Base-by-base conservation (phyloP, 2,888 invertebrate genomes). In the Eupithecia inturbata region DNA sequence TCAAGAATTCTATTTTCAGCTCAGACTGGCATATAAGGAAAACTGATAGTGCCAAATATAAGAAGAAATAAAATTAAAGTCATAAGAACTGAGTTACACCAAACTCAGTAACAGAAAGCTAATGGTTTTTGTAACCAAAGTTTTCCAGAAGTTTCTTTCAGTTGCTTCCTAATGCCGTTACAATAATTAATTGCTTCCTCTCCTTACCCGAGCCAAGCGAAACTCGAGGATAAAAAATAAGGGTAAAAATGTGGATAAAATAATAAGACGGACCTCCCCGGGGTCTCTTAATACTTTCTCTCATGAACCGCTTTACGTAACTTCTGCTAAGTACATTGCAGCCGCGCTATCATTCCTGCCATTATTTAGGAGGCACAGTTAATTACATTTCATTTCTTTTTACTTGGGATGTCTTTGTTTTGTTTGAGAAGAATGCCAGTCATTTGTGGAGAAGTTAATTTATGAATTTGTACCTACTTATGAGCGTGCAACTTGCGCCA, bases 281-380 rank as follows among this genome's bases (percentile, higher is more conserved):
- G 75, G 77, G 80, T 82, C 81, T 79, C 81, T 78, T 82, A 78
- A 82, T 81, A 82, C 83, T 82, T 81, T 78, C 74, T 79, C 76
- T 78, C 79, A 71, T 79, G 82, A 82, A 82, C 77, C 79, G 78
- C 77, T 83, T 83, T 83, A 82, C 81, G 80, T 77, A 80, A 84
- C 82, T 82, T 81, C 19, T 72, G 72, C 76, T 76, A 79, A 82
- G 79, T 62, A 69, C 66, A n/a, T n/a, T n/a, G n/a, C n/a, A 41
- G 22, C 10, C 28, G 64, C 74, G 41, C 71, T 79, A 80, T 79
- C 77, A 79, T 79, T 79, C 73, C 71, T 72, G 71, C 62, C 31
- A 62, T 39, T 71, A 72, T 67, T 53, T 39, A 68, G 31, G 31
- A 63, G 39, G 16, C 57, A 57, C 22, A 26, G 67, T 73, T 71